phyloP scores from a whole-genome alignment of 1,140 invertebrate species.

The Drosophila orena region DNA sequence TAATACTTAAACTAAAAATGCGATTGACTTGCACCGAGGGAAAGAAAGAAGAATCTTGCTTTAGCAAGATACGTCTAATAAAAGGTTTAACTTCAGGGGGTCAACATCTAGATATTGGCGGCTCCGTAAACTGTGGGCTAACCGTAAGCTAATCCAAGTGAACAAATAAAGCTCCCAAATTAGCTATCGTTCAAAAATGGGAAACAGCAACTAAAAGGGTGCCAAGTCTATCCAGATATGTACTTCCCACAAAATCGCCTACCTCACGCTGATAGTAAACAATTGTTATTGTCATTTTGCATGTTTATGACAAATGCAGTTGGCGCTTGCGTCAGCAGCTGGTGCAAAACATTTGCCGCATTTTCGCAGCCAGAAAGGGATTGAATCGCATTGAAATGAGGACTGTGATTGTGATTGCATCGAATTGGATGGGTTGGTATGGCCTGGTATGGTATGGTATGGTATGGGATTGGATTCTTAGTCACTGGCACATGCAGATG shows the following conservation, averaged over 20 bases:
- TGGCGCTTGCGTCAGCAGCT: slow-evolving; percentile 74
- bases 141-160: no score
- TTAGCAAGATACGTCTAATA: no score
- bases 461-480: slow-evolving; percentile 37
- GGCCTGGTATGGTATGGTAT: no score
- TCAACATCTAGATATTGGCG: no score
- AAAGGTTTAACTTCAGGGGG: no score
- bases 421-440: background rate
- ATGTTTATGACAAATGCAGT: slow-evolving; percentile 72
- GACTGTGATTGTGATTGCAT: background rate
- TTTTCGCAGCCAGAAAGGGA: slow-evolving; percentile 68
- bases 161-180: background rate
- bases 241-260: slow-evolving; percentile 3
- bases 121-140: no score
- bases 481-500: slow-evolving; percentile 64
- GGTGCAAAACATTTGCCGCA: slow-evolving; percentile 68
- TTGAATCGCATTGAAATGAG: slow-evolving; percentile 28
- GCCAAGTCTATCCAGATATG: background rate
- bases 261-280: slow-evolving; percentile 34
- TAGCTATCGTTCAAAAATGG: background rate
- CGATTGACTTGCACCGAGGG: no score
- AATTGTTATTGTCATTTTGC: slow-evolving; percentile 71
- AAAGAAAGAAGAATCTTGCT: no score
- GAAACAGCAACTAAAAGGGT: background rate
- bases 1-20: no score